phyloP scores from a whole-genome alignment of 1,140 invertebrate genomes.

The Zaprionus taronus region DNA sequence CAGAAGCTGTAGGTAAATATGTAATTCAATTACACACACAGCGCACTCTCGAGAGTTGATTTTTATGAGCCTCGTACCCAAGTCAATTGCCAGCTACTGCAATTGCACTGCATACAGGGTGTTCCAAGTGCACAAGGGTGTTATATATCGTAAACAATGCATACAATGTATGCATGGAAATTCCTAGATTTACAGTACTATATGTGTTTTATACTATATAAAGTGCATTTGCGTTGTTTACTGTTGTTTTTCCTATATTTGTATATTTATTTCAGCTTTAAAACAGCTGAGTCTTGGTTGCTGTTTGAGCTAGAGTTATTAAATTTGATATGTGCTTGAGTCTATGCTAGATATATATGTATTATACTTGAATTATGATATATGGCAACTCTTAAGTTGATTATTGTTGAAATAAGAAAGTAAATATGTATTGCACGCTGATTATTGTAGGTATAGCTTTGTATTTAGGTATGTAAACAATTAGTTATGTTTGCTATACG shows the following conservation, averaged over 20 bases:
- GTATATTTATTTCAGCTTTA: neutral
- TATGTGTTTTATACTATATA: no score
- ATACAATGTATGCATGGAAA: neutral
- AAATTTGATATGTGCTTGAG: neutral
- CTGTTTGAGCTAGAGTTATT: neutral
- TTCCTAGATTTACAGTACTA: neutral
- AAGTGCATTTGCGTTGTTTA: neutral
- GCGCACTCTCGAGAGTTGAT: conserved; percentile 17
- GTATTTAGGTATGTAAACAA: neutral
- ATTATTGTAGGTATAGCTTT: neutral
- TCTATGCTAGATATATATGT: neutral
- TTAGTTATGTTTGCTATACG: neutral
- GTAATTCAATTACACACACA: conserved; percentile 70
- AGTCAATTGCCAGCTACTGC: conserved; percentile 26
- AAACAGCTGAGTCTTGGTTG: neutral
- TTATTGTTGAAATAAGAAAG: neutral
- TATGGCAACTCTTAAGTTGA: neutral
- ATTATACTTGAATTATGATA: neutral
- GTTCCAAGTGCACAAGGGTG: conserved; percentile 22
- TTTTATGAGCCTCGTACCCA: conserved; percentile 10
- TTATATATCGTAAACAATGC: neutral
- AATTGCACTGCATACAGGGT: conserved; percentile 32
- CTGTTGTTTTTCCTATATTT: neutral
- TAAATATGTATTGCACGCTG: neutral
- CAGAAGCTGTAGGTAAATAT: conserved; percentile 66